Percentiles rank a stretch among this genome's conserved stretches.
These are phyloP conservation scores for Leptatherina wallacei DNA, from an alignment of 2,797 vertebrate genomes.

Conservation along the genomic window DNA sequence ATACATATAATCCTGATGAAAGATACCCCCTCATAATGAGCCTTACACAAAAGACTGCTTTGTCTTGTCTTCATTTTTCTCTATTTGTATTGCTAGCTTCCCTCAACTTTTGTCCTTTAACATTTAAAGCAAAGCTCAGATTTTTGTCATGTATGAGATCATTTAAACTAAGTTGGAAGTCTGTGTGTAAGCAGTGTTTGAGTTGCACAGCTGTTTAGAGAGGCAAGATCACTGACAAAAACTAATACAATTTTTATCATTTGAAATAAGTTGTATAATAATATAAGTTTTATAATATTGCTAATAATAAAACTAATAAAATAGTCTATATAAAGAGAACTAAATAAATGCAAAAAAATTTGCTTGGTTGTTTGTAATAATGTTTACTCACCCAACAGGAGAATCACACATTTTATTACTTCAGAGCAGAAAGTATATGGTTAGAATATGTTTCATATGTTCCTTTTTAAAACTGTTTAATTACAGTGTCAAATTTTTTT, in stretches of 20 bases:
- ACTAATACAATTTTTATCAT: slow-evolving; percentile 50
- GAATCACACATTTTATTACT: neutral
- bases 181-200: slow-evolving; percentile 44
- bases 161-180: slow-evolving; percentile 17
- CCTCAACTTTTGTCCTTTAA: slow-evolving; percentile 28
- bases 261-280: neutral
- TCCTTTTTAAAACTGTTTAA: neutral
- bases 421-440: neutral
- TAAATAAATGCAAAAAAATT: neutral
- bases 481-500: neutral
- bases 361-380: neutral
- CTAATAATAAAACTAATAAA: neutral
- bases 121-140: slow-evolving; percentile 33
- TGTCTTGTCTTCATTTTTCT: slow-evolving; percentile 39
- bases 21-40: slow-evolving; percentile 48
- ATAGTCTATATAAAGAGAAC: neutral
- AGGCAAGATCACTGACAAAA: slow-evolving; percentile 48
- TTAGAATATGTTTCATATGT: neutral
- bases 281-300: neutral
- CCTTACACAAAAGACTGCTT: slow-evolving; percentile 45
- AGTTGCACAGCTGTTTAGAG: slow-evolving; percentile 39
- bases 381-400: neutral
- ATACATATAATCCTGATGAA: slow-evolving; percentile 53
- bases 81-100: slow-evolving; percentile 29
- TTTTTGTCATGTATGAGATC: slow-evolving; percentile 1